Evolutionary conservation across 1,140 invertebrate species (phyloP), one percentile per base, ranked within the genome.

Genomic region (Rhynchophorus ferrugineus): DNA sequence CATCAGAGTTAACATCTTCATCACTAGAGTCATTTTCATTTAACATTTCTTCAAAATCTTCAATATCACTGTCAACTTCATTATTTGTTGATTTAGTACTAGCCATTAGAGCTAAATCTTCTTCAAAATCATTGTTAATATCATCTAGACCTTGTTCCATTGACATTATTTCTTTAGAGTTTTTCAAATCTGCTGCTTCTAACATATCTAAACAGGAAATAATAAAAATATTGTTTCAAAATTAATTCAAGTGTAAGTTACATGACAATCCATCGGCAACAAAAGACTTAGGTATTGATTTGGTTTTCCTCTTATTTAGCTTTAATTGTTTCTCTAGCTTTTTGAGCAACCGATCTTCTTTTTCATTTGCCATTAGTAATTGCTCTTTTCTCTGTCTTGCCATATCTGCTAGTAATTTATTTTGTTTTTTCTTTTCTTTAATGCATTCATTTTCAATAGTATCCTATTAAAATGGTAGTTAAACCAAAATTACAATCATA

Each of bases 291-390:
- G 88, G 85, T 29, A 87, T 74, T 43, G 75, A 76, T 63, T 89
- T 88, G 20, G 74, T 78, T 64, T 85, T 87, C 38, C 75, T 76
- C 63, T 87, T 89, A 61, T 91, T 87, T 3, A 95, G 62, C 58
- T 86, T 86, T 1, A 95, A 69, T 65, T 86, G 80, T 67, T 95
- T 94, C 63, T 89, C 89, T 49, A 94, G 67, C 61, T 81, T 80
- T 61, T 81, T 83, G 11, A 95, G 91, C 36, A 80, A 73, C 59
- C 75, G 79, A 50, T 95, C 89, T 70, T 95, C 91, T 14, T 82
- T 76, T 38, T 80, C 71, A 72, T 90, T 90, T 0, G 81, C 87
- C 60, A 84, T 65, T 11, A 78, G 53, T 9, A 90, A 64, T 58
- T 82, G 78, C 57, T 79, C 75, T 44, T 75, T 76, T 54, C 84